phyloP scores from a whole-genome alignment of 2,888 invertebrate species.

The Siphlonurus alternatus region DNA sequence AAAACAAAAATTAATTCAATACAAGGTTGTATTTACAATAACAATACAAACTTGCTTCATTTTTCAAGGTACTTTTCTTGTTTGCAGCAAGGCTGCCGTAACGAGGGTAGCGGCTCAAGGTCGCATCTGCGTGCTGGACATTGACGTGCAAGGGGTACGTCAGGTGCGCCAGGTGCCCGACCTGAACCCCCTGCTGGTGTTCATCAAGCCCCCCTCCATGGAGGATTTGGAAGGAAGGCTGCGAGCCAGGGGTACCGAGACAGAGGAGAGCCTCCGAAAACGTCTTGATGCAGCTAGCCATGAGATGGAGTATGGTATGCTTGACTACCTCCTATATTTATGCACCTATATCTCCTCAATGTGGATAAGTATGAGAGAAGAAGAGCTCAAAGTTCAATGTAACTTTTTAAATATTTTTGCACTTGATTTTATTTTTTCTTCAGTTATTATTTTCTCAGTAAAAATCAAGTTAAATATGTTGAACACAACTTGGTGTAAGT shows the following conservation, averaged over 20 bases:
- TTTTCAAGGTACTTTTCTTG: no score
- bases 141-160: conserved; percentile 89
- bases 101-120: conserved; percentile 61
- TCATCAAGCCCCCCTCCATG: conserved; percentile 83
- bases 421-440: no score
- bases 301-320: conserved; percentile 70
- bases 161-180: conserved; percentile 53
- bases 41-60: no score
- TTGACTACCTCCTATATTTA: background rate
- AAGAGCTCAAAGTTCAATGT: no score
- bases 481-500: background rate
- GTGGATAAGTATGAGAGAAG: no score
- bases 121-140: conserved; percentile 82
- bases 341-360: background rate
- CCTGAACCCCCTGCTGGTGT: conserved; percentile 69
- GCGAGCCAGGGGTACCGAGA: conserved; percentile 71
- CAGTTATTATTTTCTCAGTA: no score
- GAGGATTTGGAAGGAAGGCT: conserved; percentile 57
- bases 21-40: no score
- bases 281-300: conserved; percentile 58
- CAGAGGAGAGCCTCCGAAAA: conserved; percentile 63
- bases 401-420: no score
- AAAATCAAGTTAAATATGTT: background rate
- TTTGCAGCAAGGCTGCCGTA: conserved; percentile 68
- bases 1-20: no score